Percentiles rank a stretch among this genome's conserved stretches.
phyloP scores from a whole-genome alignment of 2,113 vertebrate species.

The Archilochus colubris region DNA sequence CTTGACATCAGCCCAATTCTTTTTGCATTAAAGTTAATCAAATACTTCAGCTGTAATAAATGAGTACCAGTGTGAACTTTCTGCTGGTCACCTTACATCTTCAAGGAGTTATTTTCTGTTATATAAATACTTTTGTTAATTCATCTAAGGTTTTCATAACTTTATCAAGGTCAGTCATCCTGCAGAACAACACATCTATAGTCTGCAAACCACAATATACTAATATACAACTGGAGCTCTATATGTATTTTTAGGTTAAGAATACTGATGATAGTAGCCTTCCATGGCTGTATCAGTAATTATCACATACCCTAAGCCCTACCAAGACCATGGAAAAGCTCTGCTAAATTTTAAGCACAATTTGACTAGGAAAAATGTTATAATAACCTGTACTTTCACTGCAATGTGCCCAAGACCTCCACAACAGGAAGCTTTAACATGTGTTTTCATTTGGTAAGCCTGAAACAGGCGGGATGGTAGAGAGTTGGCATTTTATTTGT shows the following conservation, averaged over 20 bases:
- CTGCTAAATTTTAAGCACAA: background rate
- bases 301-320: accelerated
- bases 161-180: background rate
- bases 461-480: background rate
- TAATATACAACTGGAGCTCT: background rate
- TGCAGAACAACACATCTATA: background rate
- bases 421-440: background rate
- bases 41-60: background rate
- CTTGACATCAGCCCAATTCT: background rate
- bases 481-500: background rate
- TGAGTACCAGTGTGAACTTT: background rate
- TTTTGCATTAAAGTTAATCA: background rate
- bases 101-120: background rate
- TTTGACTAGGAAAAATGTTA: background rate
- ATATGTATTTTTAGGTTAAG: background rate
- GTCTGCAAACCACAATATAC: background rate
- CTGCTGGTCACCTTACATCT: background rate
- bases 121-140: background rate
- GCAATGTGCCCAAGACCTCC: background rate
- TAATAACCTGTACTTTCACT: background rate
- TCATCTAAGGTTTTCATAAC: background rate
- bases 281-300: background rate
- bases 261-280: background rate
- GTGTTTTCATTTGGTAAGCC: background rate
- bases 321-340: background rate